Conservation (phyloP, 1,140 invertebrate species). For the Palaemon carinicauda region DNA sequence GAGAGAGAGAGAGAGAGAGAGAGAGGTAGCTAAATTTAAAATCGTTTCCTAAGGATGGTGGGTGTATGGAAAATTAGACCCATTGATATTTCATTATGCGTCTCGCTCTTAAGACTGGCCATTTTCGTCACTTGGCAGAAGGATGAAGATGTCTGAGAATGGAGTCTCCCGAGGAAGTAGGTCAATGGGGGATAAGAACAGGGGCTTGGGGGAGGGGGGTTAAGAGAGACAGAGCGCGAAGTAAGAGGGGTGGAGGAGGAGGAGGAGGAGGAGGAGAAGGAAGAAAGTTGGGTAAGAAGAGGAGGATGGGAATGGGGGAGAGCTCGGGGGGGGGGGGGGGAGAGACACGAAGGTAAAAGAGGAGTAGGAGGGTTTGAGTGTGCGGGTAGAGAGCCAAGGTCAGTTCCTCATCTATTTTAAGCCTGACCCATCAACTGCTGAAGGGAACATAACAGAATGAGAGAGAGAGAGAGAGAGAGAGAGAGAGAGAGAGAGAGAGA, state of each 20-base stretch:
- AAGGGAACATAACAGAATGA: neutral
- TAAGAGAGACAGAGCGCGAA: too few relatives aligned
- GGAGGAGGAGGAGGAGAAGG: neutral
- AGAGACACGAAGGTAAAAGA: too few relatives aligned
- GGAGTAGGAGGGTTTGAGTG: neutral
- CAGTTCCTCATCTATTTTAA: neutral
- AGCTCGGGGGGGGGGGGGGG: too few relatives aligned
- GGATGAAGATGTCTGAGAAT: too few relatives aligned
- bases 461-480: slow-evolving; percentile 10
- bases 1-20: too few relatives aligned
- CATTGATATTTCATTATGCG: too few relatives aligned
- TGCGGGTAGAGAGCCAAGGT: neutral
- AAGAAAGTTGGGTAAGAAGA: neutral
- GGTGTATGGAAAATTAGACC: too few relatives aligned
- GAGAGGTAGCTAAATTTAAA: too few relatives aligned
- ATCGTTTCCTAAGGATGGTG: too few relatives aligned
- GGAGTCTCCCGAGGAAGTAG: neutral
- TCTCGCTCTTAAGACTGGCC: too few relatives aligned
- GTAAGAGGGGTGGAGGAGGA: neutral
- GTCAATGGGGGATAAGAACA: neutral
- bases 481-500: neutral
- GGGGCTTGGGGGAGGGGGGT: neutral
- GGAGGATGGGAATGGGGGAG: too few relatives aligned
- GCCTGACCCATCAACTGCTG: neutral
- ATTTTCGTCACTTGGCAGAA: too few relatives aligned